A percentile compares a stretch with the other conserved stretches of the same genome.
phyloP scores from a whole-genome alignment of 2,113 vertebrate genomes.

The Aythya baeri region DNA sequence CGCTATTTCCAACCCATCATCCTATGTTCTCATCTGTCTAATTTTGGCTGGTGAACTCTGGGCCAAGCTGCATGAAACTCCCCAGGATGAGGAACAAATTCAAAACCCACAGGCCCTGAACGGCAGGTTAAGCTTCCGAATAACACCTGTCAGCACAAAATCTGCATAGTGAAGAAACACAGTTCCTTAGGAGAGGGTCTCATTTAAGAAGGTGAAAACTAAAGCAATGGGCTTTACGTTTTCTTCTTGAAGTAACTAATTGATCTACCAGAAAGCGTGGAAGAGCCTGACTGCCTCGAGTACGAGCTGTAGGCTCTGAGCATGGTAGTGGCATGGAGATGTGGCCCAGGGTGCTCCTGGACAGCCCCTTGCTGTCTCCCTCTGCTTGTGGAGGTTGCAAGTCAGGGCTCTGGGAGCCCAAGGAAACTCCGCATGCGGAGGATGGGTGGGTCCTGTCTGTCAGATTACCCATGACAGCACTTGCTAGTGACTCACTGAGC shows the following conservation, averaged over 20 bases:
- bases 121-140: background rate
- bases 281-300: background rate
- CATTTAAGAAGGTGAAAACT: background rate
- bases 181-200: background rate
- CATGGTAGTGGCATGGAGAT: background rate
- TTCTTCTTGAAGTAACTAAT: background rate
- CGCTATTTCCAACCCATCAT: background rate
- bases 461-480: constrained; percentile 23
- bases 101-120: background rate
- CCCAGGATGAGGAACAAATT: background rate
- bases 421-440: background rate
- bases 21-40: background rate
- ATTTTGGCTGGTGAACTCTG: background rate
- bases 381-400: background rate
- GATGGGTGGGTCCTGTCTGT: constrained; percentile 31
- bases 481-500: constrained; percentile 41
- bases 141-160: background rate
- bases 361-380: background rate
- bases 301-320: background rate
- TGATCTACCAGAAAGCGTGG: background rate
- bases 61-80: background rate
- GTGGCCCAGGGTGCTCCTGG: background rate
- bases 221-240: background rate
- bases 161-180: rapidly evolving
- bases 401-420: background rate